Base-by-base conservation (phyloP, 2,888 invertebrate genomes). In the Lordiphosa andalusiaca region DNA sequence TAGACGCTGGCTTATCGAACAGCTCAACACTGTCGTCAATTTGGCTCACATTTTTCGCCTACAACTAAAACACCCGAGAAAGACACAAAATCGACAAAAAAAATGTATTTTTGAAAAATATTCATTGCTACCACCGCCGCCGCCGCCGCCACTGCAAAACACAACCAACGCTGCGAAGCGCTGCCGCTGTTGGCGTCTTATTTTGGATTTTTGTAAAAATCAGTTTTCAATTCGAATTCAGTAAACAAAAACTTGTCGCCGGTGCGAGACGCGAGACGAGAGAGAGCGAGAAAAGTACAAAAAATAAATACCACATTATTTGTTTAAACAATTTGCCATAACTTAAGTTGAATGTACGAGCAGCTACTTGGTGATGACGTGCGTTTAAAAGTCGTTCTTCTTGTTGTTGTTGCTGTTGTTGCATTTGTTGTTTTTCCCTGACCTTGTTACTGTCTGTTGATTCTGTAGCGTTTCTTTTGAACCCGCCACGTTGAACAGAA, bases 161-260 rank as follows among this genome's bases (percentile, higher is more conserved):
- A n/a, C 40, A 40, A 16, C 40, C 16, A 53, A 9, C n/a, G 7
- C 38, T 10, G 56, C 6, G n/a, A 40, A 41, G 61, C 59, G 52
- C 25, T 48, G 61, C 49, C 58, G 33, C 13, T n/a, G 13, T 9
- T 62, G 63, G 53, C 47, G 23, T 37, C 37, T 37, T 49, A 60
- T 73, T 84, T 73, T 81, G 71, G 69, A 69, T 78, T 82, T 75
- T 74, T 73, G 67, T 74, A 67, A 73, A 82, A 82, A 76, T 77
- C 80, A 69, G 64, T 76, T 73, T 81, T 85, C 71, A 67, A 64
- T 85, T 85, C 66, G 69, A 82, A 74, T 77, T 85, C 88, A 87
- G 86, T 87, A 88, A 87, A 87, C 86, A 88, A 86, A 88, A 85
- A 84, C 84, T 86, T 86, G 86, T 87, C 82, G 87, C 84, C 83